Evolutionary conservation across 2,797 vertebrate genomes (phyloP), one percentile per base, ranked within the genome.

Genomic region (Ficedula albicollis): DNA sequence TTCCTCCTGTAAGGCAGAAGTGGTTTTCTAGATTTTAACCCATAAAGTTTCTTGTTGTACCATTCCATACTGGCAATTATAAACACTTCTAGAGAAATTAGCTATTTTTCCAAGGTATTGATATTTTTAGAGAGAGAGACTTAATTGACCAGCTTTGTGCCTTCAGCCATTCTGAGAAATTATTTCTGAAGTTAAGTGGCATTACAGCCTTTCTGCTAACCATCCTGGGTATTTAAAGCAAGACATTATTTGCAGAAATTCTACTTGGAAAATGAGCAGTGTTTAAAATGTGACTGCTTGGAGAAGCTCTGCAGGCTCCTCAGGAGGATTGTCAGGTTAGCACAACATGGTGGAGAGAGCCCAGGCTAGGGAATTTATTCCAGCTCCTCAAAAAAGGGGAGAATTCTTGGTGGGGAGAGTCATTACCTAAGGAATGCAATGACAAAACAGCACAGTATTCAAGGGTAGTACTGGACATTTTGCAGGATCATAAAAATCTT

Each of bases 401-500:
- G 82, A 91, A 87, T 81, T 55, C 66, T 88, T 89, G 29, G 30
- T 91, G 87, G 82, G 63, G 51, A 93, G 76, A 96, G 70, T 82
- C 49, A 72, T 92, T 91, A 90, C 55, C 27, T 52, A 88, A 86
- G 63, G 82, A 96, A 96, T 93, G 80, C 54, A 91, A 87, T 88
- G 94, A 92, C 95, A 94, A 44, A 97, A 89, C 13, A 81, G 62
- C 52, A 41, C 39, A 26, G n/a, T 83, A 26, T 75, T 96, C 76
- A 89, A 92, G 76, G 38, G 21, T 43, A 84, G 38, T 87, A 72
- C 70, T 92, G 90, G 86, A 74, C 74, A 73, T 84, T 93, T 94
- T 77, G 80, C 52, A 89, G 90, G 77, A 94, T 84, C 63, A 84
- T 90, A 93, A 95, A 95, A 89, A 74, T 79, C 60, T 95, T 95